Conservation (phyloP, 2,888 invertebrate species). For the Hyalella azteca region DNA sequence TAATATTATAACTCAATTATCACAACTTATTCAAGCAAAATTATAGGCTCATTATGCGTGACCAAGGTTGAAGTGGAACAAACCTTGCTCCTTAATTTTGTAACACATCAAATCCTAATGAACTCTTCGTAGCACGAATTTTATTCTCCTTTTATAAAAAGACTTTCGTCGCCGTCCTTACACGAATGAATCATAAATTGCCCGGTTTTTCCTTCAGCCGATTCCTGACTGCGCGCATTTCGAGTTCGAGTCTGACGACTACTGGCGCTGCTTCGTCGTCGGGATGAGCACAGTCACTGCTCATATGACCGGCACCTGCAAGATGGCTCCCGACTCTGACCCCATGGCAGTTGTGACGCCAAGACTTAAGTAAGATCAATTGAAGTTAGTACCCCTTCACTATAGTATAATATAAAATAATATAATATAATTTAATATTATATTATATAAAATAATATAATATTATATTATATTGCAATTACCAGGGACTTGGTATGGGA, state of each 20-base stretch:
- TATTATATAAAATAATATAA: too few species aligned
- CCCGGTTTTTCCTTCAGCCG: conserved; percentile 63
- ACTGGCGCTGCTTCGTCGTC: conserved; percentile 39
- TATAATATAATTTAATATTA: too few species aligned
- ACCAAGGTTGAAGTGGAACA: too few species aligned
- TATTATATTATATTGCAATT: too few species aligned
- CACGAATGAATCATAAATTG: conserved; percentile 73
- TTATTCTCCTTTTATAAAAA: conserved; percentile 75
- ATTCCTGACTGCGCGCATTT: conserved; percentile 17
- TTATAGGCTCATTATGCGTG: too few species aligned
- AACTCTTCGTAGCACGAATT: conserved; percentile 43
- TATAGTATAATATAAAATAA: too few species aligned
- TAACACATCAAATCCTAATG: conserved; percentile 68
- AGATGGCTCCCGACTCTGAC: conserved; percentile 38
- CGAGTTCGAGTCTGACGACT: neutral
- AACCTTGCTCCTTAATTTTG: too few species aligned
- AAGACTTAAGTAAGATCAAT: conserved; percentile 35
- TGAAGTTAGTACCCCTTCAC: too few species aligned
- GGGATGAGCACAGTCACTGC: neutral
- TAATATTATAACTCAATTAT: too few species aligned
- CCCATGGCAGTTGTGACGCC: conserved; percentile 37
- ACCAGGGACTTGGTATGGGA: too few species aligned
- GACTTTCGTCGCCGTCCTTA: conserved; percentile 76
- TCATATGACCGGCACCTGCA: conserved; percentile 39
- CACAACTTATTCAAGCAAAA: too few species aligned